Base-by-base conservation (phyloP, 2,888 invertebrate genomes). In the Agrotis segetum region DNA sequence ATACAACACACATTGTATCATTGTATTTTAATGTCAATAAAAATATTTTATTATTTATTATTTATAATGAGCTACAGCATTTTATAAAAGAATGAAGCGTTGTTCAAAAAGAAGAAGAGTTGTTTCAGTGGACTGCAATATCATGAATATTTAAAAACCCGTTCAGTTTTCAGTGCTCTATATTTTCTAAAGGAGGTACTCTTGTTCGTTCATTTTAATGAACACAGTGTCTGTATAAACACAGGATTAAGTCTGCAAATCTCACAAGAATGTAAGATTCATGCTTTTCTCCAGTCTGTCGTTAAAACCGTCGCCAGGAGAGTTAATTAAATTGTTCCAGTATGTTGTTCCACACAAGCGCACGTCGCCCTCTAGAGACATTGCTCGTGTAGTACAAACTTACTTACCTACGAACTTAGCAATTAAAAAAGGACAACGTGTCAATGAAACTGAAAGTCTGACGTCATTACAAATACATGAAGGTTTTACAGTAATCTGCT, bases 311-410 rank as follows among this genome's bases (percentile, higher is more conserved):
- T 34, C 50, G 40, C 14, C 62, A 21, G 9, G 50, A 61, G 24
- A 34, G 56, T 40, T 50, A n/a, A 17, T 71, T 19, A 46, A 58
- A 63, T 63, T 1, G 34, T 58, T 56, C 21, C n/a, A 34, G 71
- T n/a, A 1, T 49, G 49, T 17, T 47, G 24, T 17, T 55, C 21
- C 40, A 34, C 56, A 56, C n/a, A n/a, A n/a, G 55, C 56, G 13
- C 29, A 17, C 24, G 3, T 55, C 24, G 14, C 1, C n/a, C 24
- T 44, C 49, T 14, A 17, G 50, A 59, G 69, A n/a, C 11, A 40
- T 50, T 9, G 13, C 19, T 17, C 14, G 47, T 67, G n/a, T 34
- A n/a, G n/a, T n/a, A n/a, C 19, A 19, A n/a, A n/a, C 16, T 49
- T 17, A 11, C 46, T 4, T 13, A 24, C 4, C 16, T 19, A 64